Conservation (phyloP, 23 tunicate genomes). For the Botrylloides violaceus region DNA sequence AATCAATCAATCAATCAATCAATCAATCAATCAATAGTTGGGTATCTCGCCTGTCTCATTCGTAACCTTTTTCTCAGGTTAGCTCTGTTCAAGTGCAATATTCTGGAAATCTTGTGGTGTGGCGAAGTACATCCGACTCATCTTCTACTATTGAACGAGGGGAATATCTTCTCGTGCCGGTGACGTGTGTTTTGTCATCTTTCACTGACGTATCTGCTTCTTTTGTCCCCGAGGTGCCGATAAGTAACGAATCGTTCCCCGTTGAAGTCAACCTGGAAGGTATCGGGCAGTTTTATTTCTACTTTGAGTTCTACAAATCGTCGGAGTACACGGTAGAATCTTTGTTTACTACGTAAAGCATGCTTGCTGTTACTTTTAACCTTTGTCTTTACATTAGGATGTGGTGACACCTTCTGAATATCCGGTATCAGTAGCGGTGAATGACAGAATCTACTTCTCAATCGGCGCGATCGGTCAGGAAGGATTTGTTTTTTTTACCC, state of each 20-base stretch:
- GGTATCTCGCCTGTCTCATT: too few relatives aligned
- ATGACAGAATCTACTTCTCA: background rate
- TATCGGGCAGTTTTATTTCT: background rate
- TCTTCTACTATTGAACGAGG: background rate
- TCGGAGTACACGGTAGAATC: background rate
- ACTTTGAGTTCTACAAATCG: background rate
- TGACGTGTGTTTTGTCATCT: background rate
- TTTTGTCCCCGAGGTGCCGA: conserved; percentile 1
- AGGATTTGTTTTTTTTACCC: background rate
- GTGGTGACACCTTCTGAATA: background rate
- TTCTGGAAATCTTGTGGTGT: background rate
- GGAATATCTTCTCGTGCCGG: background rate
- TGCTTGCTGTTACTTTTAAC: background rate
- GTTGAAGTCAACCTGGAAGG: background rate
- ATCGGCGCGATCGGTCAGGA: background rate
- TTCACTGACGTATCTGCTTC: background rate
- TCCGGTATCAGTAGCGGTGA: background rate
- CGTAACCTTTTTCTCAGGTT: background rate
- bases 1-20: too few relatives aligned
- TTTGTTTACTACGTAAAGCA: background rate
- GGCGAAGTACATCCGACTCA: background rate
- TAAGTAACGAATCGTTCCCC: background rate
- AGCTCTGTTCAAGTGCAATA: background rate
- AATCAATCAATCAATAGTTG: too few relatives aligned
- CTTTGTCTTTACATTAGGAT: background rate